A percentile compares a stretch with the other conserved stretches of the same genome.
Evolutionary conservation across 2,113 vertebrate species (phyloP).

Genomic region (Leptobrachium leishanense): DNA sequence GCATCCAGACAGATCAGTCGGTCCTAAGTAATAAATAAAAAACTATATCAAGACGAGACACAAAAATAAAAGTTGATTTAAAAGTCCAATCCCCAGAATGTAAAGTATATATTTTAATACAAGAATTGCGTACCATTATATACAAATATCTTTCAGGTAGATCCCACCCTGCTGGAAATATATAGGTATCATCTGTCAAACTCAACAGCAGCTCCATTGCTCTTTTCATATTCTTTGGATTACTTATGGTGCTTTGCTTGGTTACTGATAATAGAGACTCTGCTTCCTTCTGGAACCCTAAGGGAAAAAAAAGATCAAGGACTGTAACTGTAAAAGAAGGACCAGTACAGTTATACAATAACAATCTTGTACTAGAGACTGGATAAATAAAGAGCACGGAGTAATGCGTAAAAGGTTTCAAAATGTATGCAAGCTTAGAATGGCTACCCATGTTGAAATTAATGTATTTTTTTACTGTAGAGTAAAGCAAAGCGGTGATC

Average conservation of each 20-base stretch:
- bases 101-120: background rate
- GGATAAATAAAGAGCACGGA: no score
- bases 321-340: no score
- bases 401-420: no score
- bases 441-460: no score
- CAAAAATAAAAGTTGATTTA: no score
- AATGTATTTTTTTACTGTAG: no score
- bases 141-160: slow-evolving; percentile 80
- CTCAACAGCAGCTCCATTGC: slow-evolving; percentile 74
- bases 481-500: no score
- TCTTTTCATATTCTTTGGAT: slow-evolving; percentile 74
- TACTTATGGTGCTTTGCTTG: slow-evolving; percentile 72
- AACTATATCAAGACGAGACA: no score
- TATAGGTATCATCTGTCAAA: slow-evolving; percentile 79
- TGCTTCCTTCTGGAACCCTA: slow-evolving; percentile 88
- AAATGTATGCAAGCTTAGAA: no score
- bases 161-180: slow-evolving; percentile 77
- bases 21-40: slow-evolving; percentile 66
- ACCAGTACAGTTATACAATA: no score
- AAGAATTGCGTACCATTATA: slow-evolving; percentile 75
- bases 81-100: no score
- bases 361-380: no score
- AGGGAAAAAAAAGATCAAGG: background rate
- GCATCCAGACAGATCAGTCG: slow-evolving; percentile 85
- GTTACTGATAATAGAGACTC: slow-evolving; percentile 82